A percentile compares a stretch with the other conserved stretches of the same genome.
Evolutionary conservation across 2,888 invertebrate genomes (phyloP).

Genomic region (Machimus rusticus): DNA sequence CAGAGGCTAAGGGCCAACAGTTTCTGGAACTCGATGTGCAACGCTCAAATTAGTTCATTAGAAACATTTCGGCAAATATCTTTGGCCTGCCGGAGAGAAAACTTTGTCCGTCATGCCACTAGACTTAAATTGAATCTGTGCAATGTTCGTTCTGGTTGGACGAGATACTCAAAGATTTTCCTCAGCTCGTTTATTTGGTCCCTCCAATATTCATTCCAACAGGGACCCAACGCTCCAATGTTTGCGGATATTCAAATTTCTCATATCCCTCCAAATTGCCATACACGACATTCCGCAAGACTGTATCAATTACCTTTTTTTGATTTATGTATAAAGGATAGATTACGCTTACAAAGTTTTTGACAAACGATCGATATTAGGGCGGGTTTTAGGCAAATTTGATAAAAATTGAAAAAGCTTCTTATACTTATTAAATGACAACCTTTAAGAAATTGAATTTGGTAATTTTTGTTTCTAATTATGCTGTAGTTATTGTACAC

Average conservation of each 20-base stretch:
- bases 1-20: not conserved
- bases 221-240: not conserved
- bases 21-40: not conserved
- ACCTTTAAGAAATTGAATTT: not conserved
- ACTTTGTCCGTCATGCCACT: not conserved
- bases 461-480: not conserved
- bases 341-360: not conserved
- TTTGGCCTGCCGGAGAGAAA: not conserved
- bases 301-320: not conserved
- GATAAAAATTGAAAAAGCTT: not conserved
- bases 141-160: not conserved
- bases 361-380: not conserved
- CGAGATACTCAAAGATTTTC: not conserved
- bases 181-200: not conserved
- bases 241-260: not conserved
- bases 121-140: not conserved
- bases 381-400: not conserved
- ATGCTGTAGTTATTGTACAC: not conserved
- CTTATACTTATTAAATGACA: not conserved
- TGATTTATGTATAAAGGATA: not conserved
- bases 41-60: not conserved
- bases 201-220: not conserved
- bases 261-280: not conserved
- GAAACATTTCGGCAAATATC: not conserved
- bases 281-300: not conserved